Base-by-base conservation (phyloP, 1,140 invertebrate genomes). In the Amphibalanus amphitrite region DNA sequence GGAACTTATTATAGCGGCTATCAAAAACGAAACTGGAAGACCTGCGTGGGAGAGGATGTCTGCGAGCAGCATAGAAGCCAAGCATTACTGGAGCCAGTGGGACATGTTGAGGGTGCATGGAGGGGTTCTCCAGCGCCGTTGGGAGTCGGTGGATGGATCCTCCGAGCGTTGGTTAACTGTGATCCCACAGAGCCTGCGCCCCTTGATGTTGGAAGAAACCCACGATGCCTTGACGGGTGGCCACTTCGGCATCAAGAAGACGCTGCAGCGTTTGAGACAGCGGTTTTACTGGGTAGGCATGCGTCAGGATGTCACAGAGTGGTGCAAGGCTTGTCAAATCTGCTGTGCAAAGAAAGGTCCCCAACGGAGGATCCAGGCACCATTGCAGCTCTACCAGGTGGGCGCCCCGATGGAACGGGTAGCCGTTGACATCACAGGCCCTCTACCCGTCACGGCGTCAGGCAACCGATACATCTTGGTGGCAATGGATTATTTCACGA, bases 361-460 rank as follows among this genome's bases (percentile, higher is more conserved):
- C 6, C 10, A 59, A 1, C 10, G 1, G 17, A 13, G 1, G 17
- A 8, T 17, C 10, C 47, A 20, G 3, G 47, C 47, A 59, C 47
- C 47, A 20, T 20, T 59, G 47, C 8, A 69, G 28, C 13, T 28
- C 0, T 26, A 28, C 69, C 0, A 0, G 26, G 25, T 28, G 13
- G 69, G 26, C 23, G 25, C 69, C 25, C 69, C 26, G n/a, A 69
- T 69, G 26, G 69, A 69, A 69, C 26, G 69, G 47, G 47, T 69
- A 26, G 69, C 28, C n/a, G 26, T 69, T 13, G 69, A 69, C 69
- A 69, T 29, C 33, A 28, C 69, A n/a, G 69, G 26, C 26, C 69
- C 69, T 26, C 26, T 69, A n/a, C 69, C 69, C 13, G 10, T 69
- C 10, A 28, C 69, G 23, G 25, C 33, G 69, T 28, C 25, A 25